Evolutionary conservation across 2,888 invertebrate species (phyloP).

Genomic region (Ennomos erosarius): DNA sequence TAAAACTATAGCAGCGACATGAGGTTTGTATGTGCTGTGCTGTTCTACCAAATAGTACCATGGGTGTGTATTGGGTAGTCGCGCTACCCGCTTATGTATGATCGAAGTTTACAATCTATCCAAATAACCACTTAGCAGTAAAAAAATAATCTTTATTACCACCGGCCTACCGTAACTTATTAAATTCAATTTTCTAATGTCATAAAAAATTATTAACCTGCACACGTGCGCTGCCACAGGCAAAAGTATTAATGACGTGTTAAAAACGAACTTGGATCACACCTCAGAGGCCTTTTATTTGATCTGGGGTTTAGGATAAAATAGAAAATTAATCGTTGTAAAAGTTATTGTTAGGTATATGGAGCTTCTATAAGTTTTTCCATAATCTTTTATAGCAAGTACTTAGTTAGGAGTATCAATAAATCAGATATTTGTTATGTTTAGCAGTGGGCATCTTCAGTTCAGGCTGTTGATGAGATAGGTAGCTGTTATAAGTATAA

Average conservation of each 20-base stretch:
- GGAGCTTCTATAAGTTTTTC: slow-evolving; percentile 8
- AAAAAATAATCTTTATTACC: slow-evolving; percentile 43
- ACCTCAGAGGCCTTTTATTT: slow-evolving; percentile 27
- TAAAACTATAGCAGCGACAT: no score
- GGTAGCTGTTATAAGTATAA: no score
- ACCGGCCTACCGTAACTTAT: slow-evolving; percentile 40
- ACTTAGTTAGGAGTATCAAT: neutral
- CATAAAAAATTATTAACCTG: slow-evolving; percentile 38
- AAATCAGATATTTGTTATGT: neutral
- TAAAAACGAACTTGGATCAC: slow-evolving; percentile 38
- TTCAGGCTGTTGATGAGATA: no score
- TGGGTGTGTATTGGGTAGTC: neutral
- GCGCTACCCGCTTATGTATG: slow-evolving; percentile 4
- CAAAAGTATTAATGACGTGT: slow-evolving; percentile 41
- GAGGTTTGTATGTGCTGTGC: no score
- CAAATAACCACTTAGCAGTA: slow-evolving; percentile 35
- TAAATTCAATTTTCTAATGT: slow-evolving; percentile 43
- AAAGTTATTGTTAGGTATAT: slow-evolving; percentile 17
- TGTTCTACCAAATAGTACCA: no score
- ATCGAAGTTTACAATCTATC: slow-evolving; percentile 22
- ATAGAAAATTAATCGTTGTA: slow-evolving; percentile 24
- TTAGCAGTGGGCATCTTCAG: no score
- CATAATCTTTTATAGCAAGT: neutral
- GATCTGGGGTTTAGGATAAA: slow-evolving; percentile 22
- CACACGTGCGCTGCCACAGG: slow-evolving; percentile 39